Conservation (phyloP, 2,113 vertebrate genomes). For the Azemiops feae region DNA sequence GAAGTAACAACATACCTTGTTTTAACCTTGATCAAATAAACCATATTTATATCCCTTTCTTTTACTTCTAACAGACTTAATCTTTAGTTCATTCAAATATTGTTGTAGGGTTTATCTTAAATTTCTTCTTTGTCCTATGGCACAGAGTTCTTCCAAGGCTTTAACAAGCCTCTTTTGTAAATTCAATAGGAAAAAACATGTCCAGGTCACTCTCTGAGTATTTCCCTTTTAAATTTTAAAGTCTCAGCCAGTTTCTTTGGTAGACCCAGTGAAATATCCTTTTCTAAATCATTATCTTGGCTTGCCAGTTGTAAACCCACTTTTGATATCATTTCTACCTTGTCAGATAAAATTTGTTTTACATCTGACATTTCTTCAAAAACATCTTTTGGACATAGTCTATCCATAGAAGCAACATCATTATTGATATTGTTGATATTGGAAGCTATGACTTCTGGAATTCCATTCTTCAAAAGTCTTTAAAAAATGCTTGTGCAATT, state of each 20-base stretch:
- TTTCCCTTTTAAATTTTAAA: neutral
- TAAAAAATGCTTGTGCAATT: neutral
- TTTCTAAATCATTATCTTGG: neutral
- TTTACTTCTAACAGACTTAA: neutral
- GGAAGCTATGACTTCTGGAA: neutral
- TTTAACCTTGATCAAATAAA: neutral
- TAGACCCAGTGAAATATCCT: neutral
- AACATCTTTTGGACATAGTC: neutral
- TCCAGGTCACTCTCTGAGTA: neutral
- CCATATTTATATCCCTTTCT: neutral
- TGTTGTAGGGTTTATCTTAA: neutral
- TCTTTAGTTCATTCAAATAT: neutral
- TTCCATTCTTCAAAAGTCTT: neutral
- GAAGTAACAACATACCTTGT: neutral
- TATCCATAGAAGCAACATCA: neutral
- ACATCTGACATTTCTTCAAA: neutral
- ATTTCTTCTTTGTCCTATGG: neutral
- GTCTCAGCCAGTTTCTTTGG: neutral
- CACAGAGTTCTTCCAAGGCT: neutral
- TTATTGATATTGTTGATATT: neutral
- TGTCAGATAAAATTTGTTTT: neutral
- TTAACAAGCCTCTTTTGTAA: neutral
- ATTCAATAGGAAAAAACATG: neutral
- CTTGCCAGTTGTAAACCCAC: neutral
- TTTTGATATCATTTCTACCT: neutral